Conservation (phyloP, 2,797 vertebrate genomes). For the Cottoperca gobio region DNA sequence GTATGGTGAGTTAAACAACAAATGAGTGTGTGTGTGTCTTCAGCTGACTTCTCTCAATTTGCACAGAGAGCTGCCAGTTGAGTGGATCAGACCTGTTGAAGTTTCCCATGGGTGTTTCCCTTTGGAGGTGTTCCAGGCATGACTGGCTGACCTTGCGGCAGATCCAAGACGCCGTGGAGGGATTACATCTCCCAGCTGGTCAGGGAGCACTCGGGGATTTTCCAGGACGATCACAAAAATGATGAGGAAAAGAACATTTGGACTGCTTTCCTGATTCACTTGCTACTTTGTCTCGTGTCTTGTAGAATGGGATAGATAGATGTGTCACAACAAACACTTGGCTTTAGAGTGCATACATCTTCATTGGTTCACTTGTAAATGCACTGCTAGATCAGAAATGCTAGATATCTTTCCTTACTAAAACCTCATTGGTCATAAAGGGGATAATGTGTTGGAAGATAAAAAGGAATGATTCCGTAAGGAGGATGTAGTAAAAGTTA, state of each 20-base stretch:
- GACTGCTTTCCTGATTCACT: too few species aligned
- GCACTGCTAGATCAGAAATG: background rate
- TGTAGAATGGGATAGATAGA: slow-evolving; percentile 5
- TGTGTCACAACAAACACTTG: background rate
- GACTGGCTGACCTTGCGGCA: slow-evolving; percentile 21
- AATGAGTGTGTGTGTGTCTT: background rate
- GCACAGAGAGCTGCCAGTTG: background rate
- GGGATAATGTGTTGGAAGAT: background rate
- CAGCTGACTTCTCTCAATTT: background rate
- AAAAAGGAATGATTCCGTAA: background rate
- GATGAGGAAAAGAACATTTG: background rate
- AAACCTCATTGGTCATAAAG: background rate
- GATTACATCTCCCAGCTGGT: slow-evolving; percentile 12
- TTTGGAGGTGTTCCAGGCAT: slow-evolving; percentile 14
- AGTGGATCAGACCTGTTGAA: background rate
- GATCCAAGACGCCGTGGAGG: background rate
- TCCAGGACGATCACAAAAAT: background rate
- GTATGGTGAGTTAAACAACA: background rate
- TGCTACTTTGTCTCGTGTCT: too few species aligned
- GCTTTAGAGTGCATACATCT: background rate
- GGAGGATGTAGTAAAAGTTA: slow-evolving; percentile 21
- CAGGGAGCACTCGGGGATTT: background rate
- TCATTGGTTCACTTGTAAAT: slow-evolving; percentile 12
- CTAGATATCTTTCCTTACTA: background rate
- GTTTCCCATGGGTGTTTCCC: background rate